Evolutionary conservation across 1,140 invertebrate genomes (phyloP), one percentile per base, ranked within the genome.

Genomic region (Drosophila ficusphila): DNA sequence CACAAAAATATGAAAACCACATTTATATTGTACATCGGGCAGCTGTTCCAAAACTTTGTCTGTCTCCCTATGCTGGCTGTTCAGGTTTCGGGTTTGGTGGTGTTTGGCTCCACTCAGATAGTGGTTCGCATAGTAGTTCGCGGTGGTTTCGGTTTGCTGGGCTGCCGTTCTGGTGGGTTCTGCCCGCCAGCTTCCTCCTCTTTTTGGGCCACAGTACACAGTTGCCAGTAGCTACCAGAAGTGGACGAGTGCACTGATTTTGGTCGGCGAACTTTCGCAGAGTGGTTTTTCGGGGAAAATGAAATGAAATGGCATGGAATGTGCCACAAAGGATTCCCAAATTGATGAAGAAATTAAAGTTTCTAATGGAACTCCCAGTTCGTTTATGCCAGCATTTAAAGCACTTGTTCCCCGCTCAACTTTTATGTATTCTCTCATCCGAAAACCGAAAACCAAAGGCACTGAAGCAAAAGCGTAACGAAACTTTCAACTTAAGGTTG

Each of bases 1-100:
- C 81, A 86, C 83, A 86, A 86, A 86, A 86, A 86, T 86, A 86
- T 86, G 83, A 82, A 86, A 86, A 86, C 82, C 82, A 77, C 82
- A 86, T 86, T 88, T 82, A 86, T 88, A 86, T 86, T 86, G 81
- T 79, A 74, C 82, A 76, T 77, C 73, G 72, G 68, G 77, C 81
- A 86, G 81, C 58, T 86, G 82, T 81, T 86, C 76, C 61, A 57
- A 76, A 86, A 86, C 81, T 86, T 88, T 86, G 81, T 75, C 78
- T 76, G 34, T 82, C 53, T 60, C 34, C 41, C 54, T 33, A 41
- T 46, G 34, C 29, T 54, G 46, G 33, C 46, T 23, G 42, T 51
- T 34, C 21, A 60, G 31, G 31, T 60, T 18, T 44, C n/a, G 38
- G 38, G 27, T 5, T 12, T 34, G 33, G 34, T 5, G 2, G 5